These are phyloP conservation scores for Oithona nana DNA, from an alignment of 2,888 invertebrate species.

Conservation along the genomic window DNA sequence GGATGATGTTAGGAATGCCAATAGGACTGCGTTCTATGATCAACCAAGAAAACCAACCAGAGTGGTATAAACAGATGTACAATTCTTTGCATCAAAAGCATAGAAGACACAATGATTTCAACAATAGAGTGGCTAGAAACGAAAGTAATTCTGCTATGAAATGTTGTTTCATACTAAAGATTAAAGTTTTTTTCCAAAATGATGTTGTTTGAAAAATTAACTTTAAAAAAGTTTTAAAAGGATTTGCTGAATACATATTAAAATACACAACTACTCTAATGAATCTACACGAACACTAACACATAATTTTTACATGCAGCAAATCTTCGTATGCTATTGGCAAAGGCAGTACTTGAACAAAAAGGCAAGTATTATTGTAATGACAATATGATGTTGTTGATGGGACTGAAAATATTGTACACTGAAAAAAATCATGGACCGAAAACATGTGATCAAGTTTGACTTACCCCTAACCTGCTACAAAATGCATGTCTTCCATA, in stretches of 20 bases:
- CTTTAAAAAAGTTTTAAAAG: not conserved
- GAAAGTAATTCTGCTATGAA: not conserved
- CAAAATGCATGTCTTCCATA: no score
- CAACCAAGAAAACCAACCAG: not conserved
- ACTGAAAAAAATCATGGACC: no score
- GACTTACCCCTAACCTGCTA: no score
- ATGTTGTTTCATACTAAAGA: not conserved
- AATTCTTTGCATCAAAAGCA: not conserved
- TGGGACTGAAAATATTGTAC: no score
- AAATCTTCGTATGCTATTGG: not conserved
- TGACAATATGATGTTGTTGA: no score
- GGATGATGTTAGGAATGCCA: constrained; percentile 2
- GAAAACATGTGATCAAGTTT: no score
- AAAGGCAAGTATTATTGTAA: not conserved
- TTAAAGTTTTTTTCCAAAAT: not conserved
- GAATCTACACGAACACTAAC: not conserved
- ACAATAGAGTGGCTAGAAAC: no score
- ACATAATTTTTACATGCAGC: not conserved
- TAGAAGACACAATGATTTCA: not conserved
- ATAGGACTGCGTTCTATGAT: constrained; percentile 8
- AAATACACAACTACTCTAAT: not conserved
- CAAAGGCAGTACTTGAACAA: not conserved
- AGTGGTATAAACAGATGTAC: not conserved
- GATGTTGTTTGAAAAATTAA: not conserved
- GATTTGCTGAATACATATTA: not conserved